A percentile compares a stretch with the other conserved stretches of the same genome.
phyloP scores from a whole-genome alignment of 92 coral and sea anemone genomes.

The Siderastrea siderea region DNA sequence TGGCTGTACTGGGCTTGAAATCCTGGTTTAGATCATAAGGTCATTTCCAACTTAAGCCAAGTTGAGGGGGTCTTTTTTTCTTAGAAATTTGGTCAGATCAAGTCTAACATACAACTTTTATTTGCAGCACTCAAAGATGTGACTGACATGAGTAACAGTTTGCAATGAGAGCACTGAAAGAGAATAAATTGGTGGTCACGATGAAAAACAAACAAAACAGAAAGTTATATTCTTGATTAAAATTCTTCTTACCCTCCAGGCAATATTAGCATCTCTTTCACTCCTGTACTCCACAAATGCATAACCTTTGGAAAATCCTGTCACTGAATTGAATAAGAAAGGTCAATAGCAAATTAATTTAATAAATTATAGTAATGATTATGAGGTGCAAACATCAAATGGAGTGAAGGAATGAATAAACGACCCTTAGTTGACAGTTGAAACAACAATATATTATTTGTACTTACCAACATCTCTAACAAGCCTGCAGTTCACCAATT shows the following conservation, averaged over 20 bases:
- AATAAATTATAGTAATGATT: too few species aligned
- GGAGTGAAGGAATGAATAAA: neutral
- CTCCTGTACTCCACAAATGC: constrained; percentile 95
- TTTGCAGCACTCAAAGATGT: too few species aligned
- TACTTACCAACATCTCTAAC: constrained; percentile 94
- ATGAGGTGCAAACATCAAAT: neutral
- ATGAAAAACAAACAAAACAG: neutral
- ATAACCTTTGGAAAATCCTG: constrained; percentile 97
- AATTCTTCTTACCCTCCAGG: constrained; percentile 81
- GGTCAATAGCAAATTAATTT: too few species aligned
- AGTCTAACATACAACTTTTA: too few species aligned
- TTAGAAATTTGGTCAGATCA: too few species aligned
- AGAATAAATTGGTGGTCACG: neutral
- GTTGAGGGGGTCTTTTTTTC: too few species aligned
- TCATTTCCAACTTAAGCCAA: too few species aligned
- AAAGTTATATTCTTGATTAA: neutral
- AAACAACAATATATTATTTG: neutral
- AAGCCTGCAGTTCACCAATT: constrained; percentile 82
- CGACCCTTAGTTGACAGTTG: neutral
- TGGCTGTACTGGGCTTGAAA: too few species aligned
- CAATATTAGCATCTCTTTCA: constrained; percentile 85
- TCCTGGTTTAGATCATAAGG: too few species aligned
- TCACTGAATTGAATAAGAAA: constrained; percentile 59
- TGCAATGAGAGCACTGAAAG: neutral
- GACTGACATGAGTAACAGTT: too few species aligned